These are phyloP conservation scores for Mionectes olivaceus DNA, from an alignment of 2,797 vertebrate species.

Conservation along the genomic window DNA sequence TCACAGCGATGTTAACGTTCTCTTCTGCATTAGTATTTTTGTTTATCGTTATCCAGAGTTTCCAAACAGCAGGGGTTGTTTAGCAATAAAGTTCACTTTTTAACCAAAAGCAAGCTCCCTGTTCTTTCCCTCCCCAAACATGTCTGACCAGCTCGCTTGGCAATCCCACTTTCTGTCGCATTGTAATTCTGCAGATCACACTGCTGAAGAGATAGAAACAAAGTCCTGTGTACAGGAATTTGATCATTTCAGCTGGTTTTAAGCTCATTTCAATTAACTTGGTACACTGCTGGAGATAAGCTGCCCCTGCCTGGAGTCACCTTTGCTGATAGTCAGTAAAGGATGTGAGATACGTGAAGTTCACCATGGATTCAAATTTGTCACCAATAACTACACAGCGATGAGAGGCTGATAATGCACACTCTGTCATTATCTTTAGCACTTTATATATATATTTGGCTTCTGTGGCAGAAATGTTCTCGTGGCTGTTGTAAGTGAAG, in stretches of 20 bases:
- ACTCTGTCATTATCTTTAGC: conserved; percentile 69
- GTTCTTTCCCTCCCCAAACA: background rate
- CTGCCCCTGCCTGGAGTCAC: conserved; percentile 47
- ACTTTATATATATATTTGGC: conserved; percentile 67
- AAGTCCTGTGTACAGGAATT: background rate
- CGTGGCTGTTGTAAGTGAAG: conserved; percentile 53
- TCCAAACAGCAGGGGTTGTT: background rate
- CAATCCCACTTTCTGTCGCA: background rate
- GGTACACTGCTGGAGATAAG: conserved; percentile 44
- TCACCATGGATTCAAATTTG: background rate
- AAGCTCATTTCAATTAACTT: conserved; percentile 64
- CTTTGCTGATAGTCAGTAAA: background rate
- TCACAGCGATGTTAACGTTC: fast-evolving
- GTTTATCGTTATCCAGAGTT: background rate
- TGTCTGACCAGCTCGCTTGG: background rate
- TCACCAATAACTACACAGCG: background rate
- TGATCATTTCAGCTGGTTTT: conserved; percentile 36
- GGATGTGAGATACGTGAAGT: background rate
- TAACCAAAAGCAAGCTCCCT: background rate
- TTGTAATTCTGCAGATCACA: background rate
- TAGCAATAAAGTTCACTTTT: background rate
- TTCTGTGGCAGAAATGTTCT: conserved; percentile 50
- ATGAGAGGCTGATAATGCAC: conserved; percentile 52
- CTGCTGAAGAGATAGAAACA: conserved; percentile 21
- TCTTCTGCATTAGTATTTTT: background rate